phyloP scores from a whole-genome alignment of 2,797 vertebrate species.

The Halcyon badia region DNA sequence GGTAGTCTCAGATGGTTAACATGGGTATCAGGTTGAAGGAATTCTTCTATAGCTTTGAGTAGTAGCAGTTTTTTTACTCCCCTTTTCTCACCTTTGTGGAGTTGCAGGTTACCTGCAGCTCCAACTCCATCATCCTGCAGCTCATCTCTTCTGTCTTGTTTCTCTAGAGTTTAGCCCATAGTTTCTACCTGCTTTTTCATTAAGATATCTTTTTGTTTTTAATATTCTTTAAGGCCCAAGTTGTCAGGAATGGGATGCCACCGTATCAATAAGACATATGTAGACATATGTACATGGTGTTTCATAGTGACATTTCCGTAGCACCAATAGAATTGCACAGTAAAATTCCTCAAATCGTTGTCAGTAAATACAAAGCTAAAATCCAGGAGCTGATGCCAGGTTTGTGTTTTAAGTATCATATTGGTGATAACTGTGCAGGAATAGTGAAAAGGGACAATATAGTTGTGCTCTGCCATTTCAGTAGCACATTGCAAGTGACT shows the following conservation, averaged over 20 bases:
- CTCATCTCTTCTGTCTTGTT: background rate
- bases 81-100: fast-evolving
- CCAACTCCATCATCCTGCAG: background rate
- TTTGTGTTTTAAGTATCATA: background rate
- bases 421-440: background rate
- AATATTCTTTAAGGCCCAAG: background rate
- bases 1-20: background rate
- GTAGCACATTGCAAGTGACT: background rate
- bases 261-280: background rate
- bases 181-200: background rate
- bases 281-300: background rate
- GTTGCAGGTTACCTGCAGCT: background rate
- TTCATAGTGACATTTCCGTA: background rate
- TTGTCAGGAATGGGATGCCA: background rate
- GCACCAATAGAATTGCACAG: background rate
- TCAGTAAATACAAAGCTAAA: background rate
- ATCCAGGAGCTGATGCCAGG: background rate
- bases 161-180: background rate
- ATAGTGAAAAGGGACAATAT: background rate
- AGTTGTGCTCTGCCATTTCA: background rate
- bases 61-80: background rate
- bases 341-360: background rate
- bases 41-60: background rate
- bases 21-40: background rate
- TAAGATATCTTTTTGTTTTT: background rate